Evolutionary conservation across 1,140 invertebrate genomes (phyloP).

Genomic region (Bombus waltoni): DNA sequence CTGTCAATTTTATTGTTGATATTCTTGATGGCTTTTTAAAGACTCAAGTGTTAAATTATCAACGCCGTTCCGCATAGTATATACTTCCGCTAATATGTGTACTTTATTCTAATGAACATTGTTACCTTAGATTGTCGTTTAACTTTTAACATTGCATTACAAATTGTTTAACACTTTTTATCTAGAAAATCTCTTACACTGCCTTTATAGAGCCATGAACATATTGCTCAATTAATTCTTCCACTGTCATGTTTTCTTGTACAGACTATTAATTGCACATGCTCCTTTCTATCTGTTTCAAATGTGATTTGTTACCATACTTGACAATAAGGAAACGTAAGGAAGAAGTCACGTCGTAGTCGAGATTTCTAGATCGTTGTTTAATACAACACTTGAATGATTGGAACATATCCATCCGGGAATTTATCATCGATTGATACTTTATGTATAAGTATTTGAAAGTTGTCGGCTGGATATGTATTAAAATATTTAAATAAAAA

Average conservation of each 20-base stretch:
- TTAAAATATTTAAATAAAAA: conserved; percentile 28
- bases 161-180: conserved; percentile 25
- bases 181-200: conserved; percentile 61
- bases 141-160: conserved; percentile 12
- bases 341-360: conserved; percentile 6
- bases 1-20: background rate
- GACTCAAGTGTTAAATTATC: conserved; percentile 2
- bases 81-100: background rate
- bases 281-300: conserved; percentile 52
- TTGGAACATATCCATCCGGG: background rate
- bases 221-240: conserved; percentile 70
- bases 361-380: conserved; percentile 36
- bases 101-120: conserved; percentile 10
- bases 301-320: conserved; percentile 62
- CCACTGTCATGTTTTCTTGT: conserved; percentile 49
- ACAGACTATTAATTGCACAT: conserved; percentile 35
- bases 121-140: conserved; percentile 7
- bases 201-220: conserved; percentile 63
- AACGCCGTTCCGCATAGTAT: background rate
- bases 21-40: background rate
- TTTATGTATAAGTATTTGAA: background rate
- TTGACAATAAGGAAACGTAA: conserved; percentile 61
- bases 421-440: background rate
- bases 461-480: background rate
- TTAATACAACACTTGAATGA: background rate